Percentiles rank a stretch among this genome's conserved stretches.
phyloP scores from a whole-genome alignment of 2,113 vertebrate genomes.

The Mormyrus lacerda region DNA sequence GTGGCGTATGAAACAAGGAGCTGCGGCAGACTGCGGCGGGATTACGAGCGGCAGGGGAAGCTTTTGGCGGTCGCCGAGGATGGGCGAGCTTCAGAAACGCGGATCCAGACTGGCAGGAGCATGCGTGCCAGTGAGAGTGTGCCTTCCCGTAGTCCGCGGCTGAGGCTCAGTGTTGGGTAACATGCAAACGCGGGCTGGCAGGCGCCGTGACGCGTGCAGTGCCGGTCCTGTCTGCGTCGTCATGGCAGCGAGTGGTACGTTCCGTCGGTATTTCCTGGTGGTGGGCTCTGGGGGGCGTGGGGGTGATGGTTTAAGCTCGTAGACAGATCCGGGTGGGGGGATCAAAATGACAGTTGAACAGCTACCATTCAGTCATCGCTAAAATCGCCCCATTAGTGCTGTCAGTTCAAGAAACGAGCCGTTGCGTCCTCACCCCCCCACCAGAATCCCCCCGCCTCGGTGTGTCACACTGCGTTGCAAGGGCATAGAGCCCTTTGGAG shows the following conservation, averaged over 20 bases:
- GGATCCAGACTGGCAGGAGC: constrained; percentile 52
- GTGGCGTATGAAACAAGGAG: background rate
- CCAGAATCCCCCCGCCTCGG: background rate
- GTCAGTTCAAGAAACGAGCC: background rate
- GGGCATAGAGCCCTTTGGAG: background rate
- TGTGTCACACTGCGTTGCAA: background rate
- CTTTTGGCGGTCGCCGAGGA: constrained; percentile 40
- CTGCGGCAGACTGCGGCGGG: constrained; percentile 48
- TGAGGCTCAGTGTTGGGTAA: background rate
- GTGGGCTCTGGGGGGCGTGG: background rate
- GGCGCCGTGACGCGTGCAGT: background rate
- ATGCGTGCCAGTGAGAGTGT: background rate
- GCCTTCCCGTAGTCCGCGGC: background rate
- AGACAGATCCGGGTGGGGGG: background rate
- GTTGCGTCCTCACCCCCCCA: background rate
- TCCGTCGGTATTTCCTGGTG: background rate
- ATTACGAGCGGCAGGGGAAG: constrained; percentile 49
- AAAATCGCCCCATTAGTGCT: background rate
- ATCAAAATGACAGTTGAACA: background rate
- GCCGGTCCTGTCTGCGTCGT: background rate
- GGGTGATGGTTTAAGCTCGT: background rate
- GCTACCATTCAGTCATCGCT: background rate
- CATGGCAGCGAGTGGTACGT: background rate
- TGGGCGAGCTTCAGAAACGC: constrained; percentile 52
- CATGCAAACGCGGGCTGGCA: background rate